Conservation (phyloP, 2,113 vertebrate species). For the Hypanus sabinus region DNA sequence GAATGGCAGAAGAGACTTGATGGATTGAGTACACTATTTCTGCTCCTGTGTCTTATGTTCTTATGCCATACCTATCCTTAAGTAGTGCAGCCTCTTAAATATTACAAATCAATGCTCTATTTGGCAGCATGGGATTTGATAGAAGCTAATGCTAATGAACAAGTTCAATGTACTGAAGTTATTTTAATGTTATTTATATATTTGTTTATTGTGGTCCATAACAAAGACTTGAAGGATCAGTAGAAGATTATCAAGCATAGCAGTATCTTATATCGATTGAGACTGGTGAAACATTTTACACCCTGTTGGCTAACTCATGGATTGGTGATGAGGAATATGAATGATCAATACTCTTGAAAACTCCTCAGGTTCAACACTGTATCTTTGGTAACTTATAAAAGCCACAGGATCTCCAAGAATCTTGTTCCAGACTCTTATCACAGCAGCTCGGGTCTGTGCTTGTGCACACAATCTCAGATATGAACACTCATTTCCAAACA, state of each 20-base stretch:
- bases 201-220: not conserved
- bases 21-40: too few species aligned
- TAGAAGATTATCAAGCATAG: not conserved
- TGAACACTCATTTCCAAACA: too few species aligned
- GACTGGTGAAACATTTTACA: not conserved
- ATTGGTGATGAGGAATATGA: not conserved
- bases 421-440: too few species aligned
- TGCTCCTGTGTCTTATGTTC: too few species aligned
- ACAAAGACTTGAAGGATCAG: not conserved
- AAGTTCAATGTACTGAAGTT: not conserved
- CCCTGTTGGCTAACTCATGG: not conserved
- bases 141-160: too few species aligned
- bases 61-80: not conserved
- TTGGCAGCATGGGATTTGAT: not conserved
- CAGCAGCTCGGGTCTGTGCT: too few species aligned
- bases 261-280: not conserved
- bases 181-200: not conserved
- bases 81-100: not conserved
- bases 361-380: too few species aligned
- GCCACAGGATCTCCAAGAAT: too few species aligned
- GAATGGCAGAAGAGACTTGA: too few species aligned
- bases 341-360: too few species aligned
- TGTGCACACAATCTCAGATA: too few species aligned
- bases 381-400: too few species aligned
- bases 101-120: not conserved